Percentiles rank a stretch among this genome's conserved stretches.
Conservation (phyloP, 2,888 invertebrate genomes). For the Podabrus alpinus region DNA sequence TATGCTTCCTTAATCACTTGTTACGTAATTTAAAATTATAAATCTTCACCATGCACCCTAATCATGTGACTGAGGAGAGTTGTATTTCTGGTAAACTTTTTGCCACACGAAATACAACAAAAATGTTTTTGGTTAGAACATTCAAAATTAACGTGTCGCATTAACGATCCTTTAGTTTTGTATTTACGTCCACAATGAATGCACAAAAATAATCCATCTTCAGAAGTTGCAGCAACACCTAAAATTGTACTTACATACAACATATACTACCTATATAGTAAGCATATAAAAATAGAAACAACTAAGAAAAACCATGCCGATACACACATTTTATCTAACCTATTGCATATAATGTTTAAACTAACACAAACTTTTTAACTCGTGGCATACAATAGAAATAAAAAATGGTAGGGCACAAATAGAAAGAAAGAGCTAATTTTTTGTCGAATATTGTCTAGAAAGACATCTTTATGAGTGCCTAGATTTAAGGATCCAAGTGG, state of each 20-base stretch:
- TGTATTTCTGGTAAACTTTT: background rate
- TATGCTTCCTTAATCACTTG: background rate
- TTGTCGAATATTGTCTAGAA: too few species aligned
- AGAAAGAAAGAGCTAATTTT: too few species aligned
- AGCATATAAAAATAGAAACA: background rate
- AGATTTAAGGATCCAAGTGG: too few species aligned
- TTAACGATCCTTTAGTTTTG: background rate
- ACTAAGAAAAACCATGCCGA: background rate
- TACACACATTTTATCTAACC: background rate
- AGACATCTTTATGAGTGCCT: too few species aligned
- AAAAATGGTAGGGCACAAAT: too few species aligned
- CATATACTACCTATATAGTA: background rate
- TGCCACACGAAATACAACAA: background rate
- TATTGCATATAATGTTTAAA: background rate
- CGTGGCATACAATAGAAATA: too few species aligned
- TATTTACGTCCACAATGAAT: conserved; percentile 2
- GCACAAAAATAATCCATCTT: background rate
- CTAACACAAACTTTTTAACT: too few species aligned
- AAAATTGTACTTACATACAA: background rate
- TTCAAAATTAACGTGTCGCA: background rate
- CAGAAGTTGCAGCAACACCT: background rate
- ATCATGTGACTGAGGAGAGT: background rate
- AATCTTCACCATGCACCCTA: background rate
- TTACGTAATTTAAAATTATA: background rate
- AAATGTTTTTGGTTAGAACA: background rate